Percentiles rank a stretch among this genome's conserved stretches.
Evolutionary conservation across 2,113 vertebrate genomes (phyloP).

Genomic region (Chaetodon auriga): DNA sequence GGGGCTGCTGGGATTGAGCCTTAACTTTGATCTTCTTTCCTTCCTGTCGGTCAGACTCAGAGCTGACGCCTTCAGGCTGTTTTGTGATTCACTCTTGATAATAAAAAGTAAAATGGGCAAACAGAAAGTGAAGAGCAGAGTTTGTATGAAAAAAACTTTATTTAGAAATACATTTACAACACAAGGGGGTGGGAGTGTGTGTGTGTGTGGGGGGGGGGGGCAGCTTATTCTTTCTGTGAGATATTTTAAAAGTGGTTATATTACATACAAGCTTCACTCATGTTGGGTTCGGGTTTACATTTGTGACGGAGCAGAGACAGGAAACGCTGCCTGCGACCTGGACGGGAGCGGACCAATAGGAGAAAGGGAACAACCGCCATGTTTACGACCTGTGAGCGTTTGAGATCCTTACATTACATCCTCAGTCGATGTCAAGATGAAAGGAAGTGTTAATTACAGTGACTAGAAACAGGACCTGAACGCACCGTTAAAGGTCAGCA

Average conservation of each 20-base stretch:
- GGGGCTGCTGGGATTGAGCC: not conserved
- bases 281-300: constrained; percentile 46
- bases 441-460: not conserved
- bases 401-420: too few relatives aligned
- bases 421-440: not conserved
- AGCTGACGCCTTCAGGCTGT: not conserved
- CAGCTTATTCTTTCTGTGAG: constrained; percentile 63
- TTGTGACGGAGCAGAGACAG: constrained; percentile 8
- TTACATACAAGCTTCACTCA: constrained; percentile 41
- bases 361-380: not conserved
- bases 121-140: not conserved
- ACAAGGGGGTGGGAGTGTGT: constrained; percentile 9
- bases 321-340: not conserved
- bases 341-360: not conserved
- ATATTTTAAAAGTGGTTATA: constrained; percentile 47
- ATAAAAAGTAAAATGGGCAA: constrained; percentile 28
- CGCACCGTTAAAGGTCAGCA: not conserved
- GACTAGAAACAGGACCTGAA: not conserved
- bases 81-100: constrained; percentile 37
- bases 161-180: constrained; percentile 66
- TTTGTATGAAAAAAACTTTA: constrained; percentile 63
- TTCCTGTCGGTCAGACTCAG: not conserved
- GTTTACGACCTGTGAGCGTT: not conserved
- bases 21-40: constrained; percentile 10
- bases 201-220: not conserved